Conservation (phyloP, 2,888 invertebrate species). For the Apodemia zela region DNA sequence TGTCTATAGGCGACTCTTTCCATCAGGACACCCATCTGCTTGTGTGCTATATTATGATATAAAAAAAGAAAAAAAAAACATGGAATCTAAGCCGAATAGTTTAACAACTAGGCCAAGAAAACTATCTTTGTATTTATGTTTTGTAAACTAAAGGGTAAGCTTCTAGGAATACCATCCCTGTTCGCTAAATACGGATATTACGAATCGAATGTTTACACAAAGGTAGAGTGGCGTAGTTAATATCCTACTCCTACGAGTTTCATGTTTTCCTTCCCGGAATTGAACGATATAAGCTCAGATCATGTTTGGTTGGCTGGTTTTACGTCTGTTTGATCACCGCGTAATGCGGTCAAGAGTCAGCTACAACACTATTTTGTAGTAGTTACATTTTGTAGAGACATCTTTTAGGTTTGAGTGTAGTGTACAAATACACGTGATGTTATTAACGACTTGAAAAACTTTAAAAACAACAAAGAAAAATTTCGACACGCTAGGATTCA, state of each 20-base stretch:
- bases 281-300: not conserved
- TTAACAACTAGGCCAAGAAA: too few relatives aligned
- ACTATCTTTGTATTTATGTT: not conserved
- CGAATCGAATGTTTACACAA: slow-evolving; percentile 9
- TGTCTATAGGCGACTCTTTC: too few relatives aligned
- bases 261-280: not conserved
- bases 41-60: too few relatives aligned
- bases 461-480: too few relatives aligned
- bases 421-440: not conserved
- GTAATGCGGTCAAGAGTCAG: not conserved
- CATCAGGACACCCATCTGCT: too few relatives aligned
- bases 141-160: not conserved
- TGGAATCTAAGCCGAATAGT: too few relatives aligned
- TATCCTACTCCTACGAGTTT: slow-evolving; percentile 15
- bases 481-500: too few relatives aligned
- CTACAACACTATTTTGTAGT: not conserved
- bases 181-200: slow-evolving; percentile 6
- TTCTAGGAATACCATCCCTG: slow-evolving; percentile 1
- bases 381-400: not conserved
- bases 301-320: slow-evolving; percentile 7
- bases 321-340: not conserved
- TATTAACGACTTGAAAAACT: too few relatives aligned
- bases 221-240: not conserved
- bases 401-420: not conserved
- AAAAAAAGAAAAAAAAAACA: too few relatives aligned